A percentile compares a stretch with the other conserved stretches of the same genome.
phyloP scores from a whole-genome alignment of 2,113 vertebrate genomes.

The Nothobranchius kuhntae region DNA sequence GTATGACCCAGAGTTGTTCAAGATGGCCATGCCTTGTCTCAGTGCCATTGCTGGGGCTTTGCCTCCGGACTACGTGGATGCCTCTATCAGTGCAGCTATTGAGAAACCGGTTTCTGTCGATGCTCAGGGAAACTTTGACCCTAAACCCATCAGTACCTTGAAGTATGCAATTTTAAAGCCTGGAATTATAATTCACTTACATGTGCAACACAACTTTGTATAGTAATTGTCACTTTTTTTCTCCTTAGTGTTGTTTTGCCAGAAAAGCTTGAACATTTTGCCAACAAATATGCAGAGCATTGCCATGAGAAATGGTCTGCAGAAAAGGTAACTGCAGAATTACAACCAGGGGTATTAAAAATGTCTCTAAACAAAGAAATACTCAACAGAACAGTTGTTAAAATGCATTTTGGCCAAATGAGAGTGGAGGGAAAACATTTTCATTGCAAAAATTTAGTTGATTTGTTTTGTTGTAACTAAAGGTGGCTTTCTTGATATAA shows the following conservation, averaged over 20 bases:
- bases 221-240: conserved; percentile 41
- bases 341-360: conserved; percentile 4
- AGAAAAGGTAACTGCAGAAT: conserved; percentile 86
- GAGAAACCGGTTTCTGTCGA: conserved; percentile 92
- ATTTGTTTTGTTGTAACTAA: too few relatives aligned
- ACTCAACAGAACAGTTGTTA: background rate
- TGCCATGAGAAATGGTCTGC: conserved; percentile 96
- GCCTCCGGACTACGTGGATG: conserved; percentile 94
- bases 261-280: conserved; percentile 93
- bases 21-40: conserved; percentile 97
- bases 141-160: conserved; percentile 87
- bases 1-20: conserved; percentile 95
- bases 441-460: background rate
- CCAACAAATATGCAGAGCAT: conserved; percentile 94
- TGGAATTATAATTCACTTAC: background rate
- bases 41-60: conserved; percentile 95
- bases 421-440: background rate
- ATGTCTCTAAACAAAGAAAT: background rate
- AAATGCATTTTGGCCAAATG: conserved; percentile 9
- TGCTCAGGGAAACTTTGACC: conserved; percentile 96
- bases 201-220: background rate
- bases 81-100: conserved; percentile 83
- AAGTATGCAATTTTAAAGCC: conserved; percentile 56
- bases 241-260: conserved; percentile 87
- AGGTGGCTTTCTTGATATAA: too few relatives aligned